Conservation (phyloP, 2,888 invertebrate species). For the Eudasyphora cyanicolor region DNA sequence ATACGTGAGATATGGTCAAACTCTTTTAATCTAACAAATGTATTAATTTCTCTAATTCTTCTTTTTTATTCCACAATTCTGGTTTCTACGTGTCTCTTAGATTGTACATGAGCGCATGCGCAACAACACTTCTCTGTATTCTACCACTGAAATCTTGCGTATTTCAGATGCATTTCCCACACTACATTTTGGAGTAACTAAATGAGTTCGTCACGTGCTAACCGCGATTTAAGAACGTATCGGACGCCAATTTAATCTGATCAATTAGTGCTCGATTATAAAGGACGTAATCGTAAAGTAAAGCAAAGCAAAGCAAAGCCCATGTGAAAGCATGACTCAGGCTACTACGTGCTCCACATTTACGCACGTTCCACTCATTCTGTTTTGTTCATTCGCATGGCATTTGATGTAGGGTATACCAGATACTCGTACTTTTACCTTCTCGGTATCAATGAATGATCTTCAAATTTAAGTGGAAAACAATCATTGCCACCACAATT, state of each 20-base stretch:
- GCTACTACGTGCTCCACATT: background rate
- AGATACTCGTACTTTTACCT: background rate
- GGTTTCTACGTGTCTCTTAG: too few relatives aligned
- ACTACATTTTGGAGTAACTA: too few relatives aligned
- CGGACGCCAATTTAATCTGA: background rate
- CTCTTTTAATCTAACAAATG: too few relatives aligned
- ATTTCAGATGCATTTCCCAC: too few relatives aligned
- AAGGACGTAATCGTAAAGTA: background rate
- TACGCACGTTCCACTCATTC: background rate
- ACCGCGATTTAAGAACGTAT: background rate
- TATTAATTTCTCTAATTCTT: too few relatives aligned
- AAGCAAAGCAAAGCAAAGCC: background rate
- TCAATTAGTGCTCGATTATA: slow-evolving; percentile 2
- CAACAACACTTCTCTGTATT: too few relatives aligned
- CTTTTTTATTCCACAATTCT: too few relatives aligned
- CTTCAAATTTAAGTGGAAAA: background rate
- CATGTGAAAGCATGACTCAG: background rate
- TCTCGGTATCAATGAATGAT: background rate
- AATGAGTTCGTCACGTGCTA: slow-evolving; percentile 16
- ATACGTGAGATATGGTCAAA: too few relatives aligned
- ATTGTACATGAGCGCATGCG: too few relatives aligned
- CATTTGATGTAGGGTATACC: background rate
- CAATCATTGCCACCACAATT: background rate
- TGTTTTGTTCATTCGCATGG: background rate
- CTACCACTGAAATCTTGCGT: too few relatives aligned